Conservation (phyloP, 2,797 vertebrate species). For the Chaetodon trifasciatus region DNA sequence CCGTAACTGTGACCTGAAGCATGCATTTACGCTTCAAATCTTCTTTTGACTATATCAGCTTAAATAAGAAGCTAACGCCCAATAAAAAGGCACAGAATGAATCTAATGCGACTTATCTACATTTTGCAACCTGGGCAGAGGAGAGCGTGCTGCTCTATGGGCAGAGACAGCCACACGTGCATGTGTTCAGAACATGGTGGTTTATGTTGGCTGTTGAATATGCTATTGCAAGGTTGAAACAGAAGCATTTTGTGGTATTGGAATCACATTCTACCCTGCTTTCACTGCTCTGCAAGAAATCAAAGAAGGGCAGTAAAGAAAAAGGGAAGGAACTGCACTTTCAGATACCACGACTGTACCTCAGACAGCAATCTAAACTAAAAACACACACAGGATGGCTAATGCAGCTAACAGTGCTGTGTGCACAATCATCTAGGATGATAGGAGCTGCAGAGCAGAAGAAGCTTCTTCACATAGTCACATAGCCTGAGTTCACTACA, state of each 20-base stretch:
- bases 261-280: neutral
- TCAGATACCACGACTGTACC: neutral
- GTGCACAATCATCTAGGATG: slow-evolving; percentile 14
- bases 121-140: too few relatives aligned
- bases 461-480: slow-evolving; percentile 31
- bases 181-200: too few relatives aligned
- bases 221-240: neutral
- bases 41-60: too few relatives aligned
- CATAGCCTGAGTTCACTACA: slow-evolving; percentile 44
- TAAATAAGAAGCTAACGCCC: too few relatives aligned
- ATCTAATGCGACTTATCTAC: too few relatives aligned
- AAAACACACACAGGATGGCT: slow-evolving; percentile 8
- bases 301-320: neutral
- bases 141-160: too few relatives aligned
- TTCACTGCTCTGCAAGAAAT: slow-evolving; percentile 5
- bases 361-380: slow-evolving; percentile 5
- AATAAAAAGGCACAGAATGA: too few relatives aligned
- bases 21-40: too few relatives aligned
- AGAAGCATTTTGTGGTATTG: slow-evolving; percentile 9
- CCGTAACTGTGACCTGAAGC: too few relatives aligned
- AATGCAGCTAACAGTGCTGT: slow-evolving; percentile 15
- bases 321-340: neutral
- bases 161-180: too few relatives aligned
- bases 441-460: slow-evolving; percentile 11
- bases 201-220: too few relatives aligned